phyloP scores from a whole-genome alignment of 2,113 vertebrate species.

The Lophotis ruficrista region DNA sequence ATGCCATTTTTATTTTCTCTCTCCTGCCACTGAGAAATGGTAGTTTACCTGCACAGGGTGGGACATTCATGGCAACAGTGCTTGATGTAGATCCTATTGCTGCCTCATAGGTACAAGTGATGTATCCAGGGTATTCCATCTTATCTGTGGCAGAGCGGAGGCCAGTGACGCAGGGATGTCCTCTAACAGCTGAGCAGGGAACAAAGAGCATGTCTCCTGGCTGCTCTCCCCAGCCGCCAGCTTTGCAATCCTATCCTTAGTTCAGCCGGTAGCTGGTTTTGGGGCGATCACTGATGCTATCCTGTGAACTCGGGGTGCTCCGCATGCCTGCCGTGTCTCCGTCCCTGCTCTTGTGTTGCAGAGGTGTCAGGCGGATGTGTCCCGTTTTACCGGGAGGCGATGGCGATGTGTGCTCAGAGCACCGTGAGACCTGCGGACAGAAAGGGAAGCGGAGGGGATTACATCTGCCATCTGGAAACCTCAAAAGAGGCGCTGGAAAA shows the following conservation, averaged over 20 bases:
- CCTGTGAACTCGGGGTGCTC: background rate
- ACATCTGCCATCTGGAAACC: background rate
- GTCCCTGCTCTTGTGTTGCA: background rate
- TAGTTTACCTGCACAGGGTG: background rate
- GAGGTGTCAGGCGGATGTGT: background rate
- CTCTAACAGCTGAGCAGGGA: background rate
- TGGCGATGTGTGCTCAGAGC: background rate
- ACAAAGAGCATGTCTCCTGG: rapidly evolving
- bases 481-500: background rate
- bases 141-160: background rate
- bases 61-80: background rate
- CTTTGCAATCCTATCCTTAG: background rate
- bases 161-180: background rate
- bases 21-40: background rate
- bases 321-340: rapidly evolving
- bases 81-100: background rate
- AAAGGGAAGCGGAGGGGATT: background rate
- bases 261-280: background rate
- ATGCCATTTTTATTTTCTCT: background rate
- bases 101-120: background rate
- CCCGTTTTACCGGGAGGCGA: background rate
- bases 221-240: background rate
- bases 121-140: background rate
- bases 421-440: background rate
- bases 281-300: background rate